A percentile compares a stretch with the other conserved stretches of the same genome.
Conservation (phyloP, 2,797 vertebrate genomes). For the Spatula versicolor region DNA sequence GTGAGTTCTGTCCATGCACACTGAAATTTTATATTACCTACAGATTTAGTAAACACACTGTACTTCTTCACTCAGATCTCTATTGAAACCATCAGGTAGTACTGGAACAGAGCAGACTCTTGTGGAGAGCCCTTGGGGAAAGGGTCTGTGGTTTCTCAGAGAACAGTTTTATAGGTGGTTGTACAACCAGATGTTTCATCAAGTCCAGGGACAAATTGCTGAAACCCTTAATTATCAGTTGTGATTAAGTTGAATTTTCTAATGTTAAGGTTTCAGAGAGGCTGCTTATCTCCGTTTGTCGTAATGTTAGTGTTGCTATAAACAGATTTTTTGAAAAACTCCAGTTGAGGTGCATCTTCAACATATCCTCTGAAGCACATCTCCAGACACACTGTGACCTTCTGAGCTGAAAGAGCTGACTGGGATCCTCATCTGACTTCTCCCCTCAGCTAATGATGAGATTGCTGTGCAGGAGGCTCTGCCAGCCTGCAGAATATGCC, state of each 20-base stretch:
- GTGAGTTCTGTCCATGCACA: background rate
- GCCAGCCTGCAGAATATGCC: background rate
- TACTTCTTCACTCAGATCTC: background rate
- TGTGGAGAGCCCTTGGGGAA: background rate
- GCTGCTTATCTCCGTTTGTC: background rate
- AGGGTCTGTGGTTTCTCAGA: background rate
- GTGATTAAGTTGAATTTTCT: background rate
- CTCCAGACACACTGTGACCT: background rate
- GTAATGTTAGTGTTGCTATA: background rate
- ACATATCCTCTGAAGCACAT: background rate
- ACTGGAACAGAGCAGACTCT: background rate
- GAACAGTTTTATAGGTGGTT: background rate
- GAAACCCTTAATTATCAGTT: background rate
- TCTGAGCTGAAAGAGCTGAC: background rate
- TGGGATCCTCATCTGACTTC: background rate
- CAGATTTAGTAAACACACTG: too few species aligned
- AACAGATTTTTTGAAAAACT: background rate
- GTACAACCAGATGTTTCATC: background rate
- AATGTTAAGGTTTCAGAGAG: fast-evolving
- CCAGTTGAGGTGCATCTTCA: background rate
- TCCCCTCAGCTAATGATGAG: background rate
- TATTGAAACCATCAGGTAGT: background rate
- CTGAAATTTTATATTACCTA: background rate
- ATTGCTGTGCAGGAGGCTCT: background rate
- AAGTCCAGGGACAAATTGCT: background rate